Evolutionary conservation across 1,140 invertebrate species (phyloP).

Genomic region (Heliconius hewitsoni): DNA sequence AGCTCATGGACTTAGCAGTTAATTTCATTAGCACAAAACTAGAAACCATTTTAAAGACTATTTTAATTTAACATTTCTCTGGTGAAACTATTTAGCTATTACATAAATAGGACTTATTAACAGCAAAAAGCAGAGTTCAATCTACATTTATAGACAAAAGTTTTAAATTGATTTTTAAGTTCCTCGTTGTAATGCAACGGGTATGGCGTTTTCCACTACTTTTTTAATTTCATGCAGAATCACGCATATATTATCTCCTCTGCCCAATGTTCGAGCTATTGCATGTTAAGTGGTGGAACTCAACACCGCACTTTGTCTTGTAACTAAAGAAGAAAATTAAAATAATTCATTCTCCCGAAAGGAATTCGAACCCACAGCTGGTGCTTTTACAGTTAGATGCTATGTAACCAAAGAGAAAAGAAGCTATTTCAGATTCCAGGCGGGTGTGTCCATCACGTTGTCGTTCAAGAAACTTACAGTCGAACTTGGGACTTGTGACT

Average conservation of each 20-base stretch:
- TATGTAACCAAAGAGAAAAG: too few relatives aligned
- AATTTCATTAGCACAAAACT: background rate
- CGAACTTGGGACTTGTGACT: too few relatives aligned
- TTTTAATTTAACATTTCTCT: background rate
- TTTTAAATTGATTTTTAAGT: background rate
- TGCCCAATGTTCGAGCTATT: background rate
- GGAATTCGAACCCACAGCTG: too few relatives aligned
- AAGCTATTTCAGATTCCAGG: too few relatives aligned
- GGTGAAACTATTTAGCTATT: background rate
- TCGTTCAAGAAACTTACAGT: too few relatives aligned
- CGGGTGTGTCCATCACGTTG: too few relatives aligned
- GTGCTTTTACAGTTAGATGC: too few relatives aligned
- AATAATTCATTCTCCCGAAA: too few relatives aligned
- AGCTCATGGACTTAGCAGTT: background rate
- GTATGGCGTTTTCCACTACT: background rate
- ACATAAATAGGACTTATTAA: background rate
- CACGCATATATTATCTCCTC: background rate
- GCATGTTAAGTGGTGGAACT: too few relatives aligned
- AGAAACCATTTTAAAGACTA: background rate
- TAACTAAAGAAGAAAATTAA: too few relatives aligned
- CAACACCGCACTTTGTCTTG: too few relatives aligned
- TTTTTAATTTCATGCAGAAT: background rate
- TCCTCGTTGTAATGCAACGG: background rate
- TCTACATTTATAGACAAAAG: background rate
- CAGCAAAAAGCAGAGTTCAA: background rate